These are phyloP conservation scores for Endotricha flammealis DNA, from an alignment of 2,888 invertebrate species.

Conservation along the genomic window DNA sequence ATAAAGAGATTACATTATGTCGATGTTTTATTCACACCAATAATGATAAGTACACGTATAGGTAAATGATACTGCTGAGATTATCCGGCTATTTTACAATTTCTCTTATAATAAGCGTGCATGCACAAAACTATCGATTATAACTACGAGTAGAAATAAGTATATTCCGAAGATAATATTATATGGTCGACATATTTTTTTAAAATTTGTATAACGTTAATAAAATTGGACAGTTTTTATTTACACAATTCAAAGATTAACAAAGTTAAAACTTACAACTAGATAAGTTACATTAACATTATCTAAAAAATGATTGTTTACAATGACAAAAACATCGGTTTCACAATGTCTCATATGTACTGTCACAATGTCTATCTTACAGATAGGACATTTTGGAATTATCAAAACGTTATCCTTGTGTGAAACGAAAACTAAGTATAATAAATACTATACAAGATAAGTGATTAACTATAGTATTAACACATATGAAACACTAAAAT, in stretches of 20 bases:
- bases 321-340: too few relatives aligned
- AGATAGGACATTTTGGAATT: too few relatives aligned
- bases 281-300: conserved; percentile 7
- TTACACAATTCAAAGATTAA: conserved; percentile 9
- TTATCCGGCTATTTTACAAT: conserved; percentile 1
- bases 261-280: conserved; percentile 9
- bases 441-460: too few relatives aligned
- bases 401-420: too few relatives aligned
- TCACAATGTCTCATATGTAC: too few relatives aligned
- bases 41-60: not conserved
- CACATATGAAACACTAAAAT: conserved; percentile 10
- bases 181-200: conserved; percentile 7
- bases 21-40: conserved; percentile 23
- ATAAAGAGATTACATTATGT: conserved; percentile 24
- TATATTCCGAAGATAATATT: not conserved
- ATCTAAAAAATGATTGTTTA: not conserved
- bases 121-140: not conserved
- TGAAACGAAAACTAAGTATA: too few relatives aligned
- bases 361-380: too few relatives aligned
- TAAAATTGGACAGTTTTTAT: conserved; percentile 18
- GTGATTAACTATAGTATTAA: conserved; percentile 3
- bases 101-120: not conserved
- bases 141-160: not conserved
- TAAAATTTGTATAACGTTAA: conserved; percentile 14
- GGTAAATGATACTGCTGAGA: not conserved